Conservation (phyloP, 2,113 vertebrate species). For the Oxyruncus cristatus region DNA sequence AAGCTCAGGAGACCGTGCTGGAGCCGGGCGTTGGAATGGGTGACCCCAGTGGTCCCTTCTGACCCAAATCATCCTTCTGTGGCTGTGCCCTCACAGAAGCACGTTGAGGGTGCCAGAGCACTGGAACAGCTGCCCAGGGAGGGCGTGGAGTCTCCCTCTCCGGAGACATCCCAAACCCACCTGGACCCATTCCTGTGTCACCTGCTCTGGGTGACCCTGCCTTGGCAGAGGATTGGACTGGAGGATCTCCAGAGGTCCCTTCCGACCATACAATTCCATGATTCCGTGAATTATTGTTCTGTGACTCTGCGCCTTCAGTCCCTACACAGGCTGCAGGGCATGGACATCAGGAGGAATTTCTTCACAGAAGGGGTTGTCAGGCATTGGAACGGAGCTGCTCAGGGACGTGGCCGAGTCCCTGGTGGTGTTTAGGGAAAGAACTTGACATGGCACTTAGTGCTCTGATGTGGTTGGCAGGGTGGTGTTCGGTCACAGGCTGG, state of each 20-base stretch:
- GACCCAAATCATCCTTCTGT: neutral
- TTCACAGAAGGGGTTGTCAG: neutral
- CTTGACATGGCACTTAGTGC: neutral
- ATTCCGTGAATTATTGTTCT: neutral
- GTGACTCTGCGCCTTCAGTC: neutral
- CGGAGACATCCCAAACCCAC: neutral
- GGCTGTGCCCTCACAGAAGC: neutral
- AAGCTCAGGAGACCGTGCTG: accelerated
- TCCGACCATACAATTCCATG: neutral
- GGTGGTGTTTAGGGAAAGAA: neutral
- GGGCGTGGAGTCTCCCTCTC: accelerated
- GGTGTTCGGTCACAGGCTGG: neutral
- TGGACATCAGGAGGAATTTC: neutral
- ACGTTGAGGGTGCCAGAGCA: neutral
- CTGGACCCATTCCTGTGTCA: accelerated
- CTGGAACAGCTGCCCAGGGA: neutral
- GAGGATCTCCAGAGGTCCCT: neutral
- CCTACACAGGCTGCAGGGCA: neutral
- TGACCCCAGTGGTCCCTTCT: neutral
- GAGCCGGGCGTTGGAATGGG: neutral
- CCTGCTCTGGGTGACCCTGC: neutral
- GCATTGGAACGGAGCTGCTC: neutral
- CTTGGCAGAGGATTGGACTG: neutral
- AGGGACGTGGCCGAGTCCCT: neutral
- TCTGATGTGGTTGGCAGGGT: accelerated